phyloP scores from a whole-genome alignment of 2,888 invertebrate genomes.

The Cantharis lateralis region DNA sequence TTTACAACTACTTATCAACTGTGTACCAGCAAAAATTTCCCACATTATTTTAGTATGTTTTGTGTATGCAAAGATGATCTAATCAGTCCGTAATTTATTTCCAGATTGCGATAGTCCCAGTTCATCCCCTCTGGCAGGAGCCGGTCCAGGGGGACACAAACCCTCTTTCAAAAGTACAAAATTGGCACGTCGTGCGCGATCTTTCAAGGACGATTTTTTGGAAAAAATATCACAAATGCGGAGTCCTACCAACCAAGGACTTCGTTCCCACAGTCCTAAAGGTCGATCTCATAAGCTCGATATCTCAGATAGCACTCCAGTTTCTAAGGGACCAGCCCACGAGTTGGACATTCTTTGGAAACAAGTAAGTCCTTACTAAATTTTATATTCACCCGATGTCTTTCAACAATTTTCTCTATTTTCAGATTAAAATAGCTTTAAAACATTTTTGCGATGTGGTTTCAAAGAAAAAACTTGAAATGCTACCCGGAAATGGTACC shows the following conservation, averaged over 20 bases:
- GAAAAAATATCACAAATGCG: constrained; percentile 90
- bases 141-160: constrained; percentile 70
- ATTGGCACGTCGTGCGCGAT: constrained; percentile 84
- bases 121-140: constrained; percentile 49
- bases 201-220: constrained; percentile 91
- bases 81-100: not conserved
- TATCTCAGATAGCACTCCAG: constrained; percentile 57
- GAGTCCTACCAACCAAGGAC: constrained; percentile 63
- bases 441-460: constrained; percentile 93
- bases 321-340: constrained; percentile 47
- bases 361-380: constrained; percentile 32
- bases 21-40: not conserved
- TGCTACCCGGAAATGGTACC: constrained; percentile 92
- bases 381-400: not conserved
- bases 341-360: constrained; percentile 39
- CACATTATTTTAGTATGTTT: not conserved
- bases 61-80: not conserved
- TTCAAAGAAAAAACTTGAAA: constrained; percentile 87
- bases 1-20: not conserved
- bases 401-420: constrained; percentile 5
- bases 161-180: constrained; percentile 81
- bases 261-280: constrained; percentile 56
- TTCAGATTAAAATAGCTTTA: constrained; percentile 72
- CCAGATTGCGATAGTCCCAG: constrained; percentile 48
- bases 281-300: constrained; percentile 50